phyloP scores from a whole-genome alignment of 1,140 invertebrate genomes.

The Spodoptera frugiperda region DNA sequence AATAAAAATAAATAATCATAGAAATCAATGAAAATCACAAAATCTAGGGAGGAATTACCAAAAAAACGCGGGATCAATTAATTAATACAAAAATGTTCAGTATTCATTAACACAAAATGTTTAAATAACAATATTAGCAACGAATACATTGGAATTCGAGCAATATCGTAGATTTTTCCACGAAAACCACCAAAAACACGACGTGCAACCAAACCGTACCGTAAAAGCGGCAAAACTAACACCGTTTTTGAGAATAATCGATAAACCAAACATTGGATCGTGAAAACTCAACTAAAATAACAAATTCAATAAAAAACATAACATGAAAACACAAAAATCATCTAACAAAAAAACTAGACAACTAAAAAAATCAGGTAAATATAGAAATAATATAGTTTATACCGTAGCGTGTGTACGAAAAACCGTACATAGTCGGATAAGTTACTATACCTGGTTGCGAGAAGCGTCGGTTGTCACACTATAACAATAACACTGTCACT shows the following conservation, averaged over 20 bases:
- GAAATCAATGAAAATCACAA: too few species aligned
- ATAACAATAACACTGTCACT: constrained; percentile 7
- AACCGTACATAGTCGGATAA: not conserved
- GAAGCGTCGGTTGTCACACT: not conserved
- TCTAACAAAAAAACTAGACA: not conserved
- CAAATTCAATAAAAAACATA: not conserved
- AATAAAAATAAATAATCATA: too few species aligned
- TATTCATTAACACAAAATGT: not conserved
- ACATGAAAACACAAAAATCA: not conserved
- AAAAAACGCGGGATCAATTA: constrained; percentile 2
- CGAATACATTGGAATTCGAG: not conserved
- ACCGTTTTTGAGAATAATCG: constrained; percentile 37
- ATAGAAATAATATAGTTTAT: constrained; percentile 19
- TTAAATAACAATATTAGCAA: not conserved
- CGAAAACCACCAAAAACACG: not conserved
- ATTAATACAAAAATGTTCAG: too few species aligned
- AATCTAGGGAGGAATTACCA: too few species aligned
- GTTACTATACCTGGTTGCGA: constrained; percentile 13
- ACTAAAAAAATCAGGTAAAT: constrained; percentile 7
- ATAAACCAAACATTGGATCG: constrained; percentile 40
- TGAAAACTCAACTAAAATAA: not conserved
- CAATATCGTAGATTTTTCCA: not conserved
- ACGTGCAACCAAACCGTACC: not conserved
- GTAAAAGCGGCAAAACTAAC: constrained; percentile 31
- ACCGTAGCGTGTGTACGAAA: constrained; percentile 34